Evolutionary conservation across 2,797 vertebrate genomes (phyloP), one percentile per base, ranked within the genome.

Genomic region (Nothura maculosa): DNA sequence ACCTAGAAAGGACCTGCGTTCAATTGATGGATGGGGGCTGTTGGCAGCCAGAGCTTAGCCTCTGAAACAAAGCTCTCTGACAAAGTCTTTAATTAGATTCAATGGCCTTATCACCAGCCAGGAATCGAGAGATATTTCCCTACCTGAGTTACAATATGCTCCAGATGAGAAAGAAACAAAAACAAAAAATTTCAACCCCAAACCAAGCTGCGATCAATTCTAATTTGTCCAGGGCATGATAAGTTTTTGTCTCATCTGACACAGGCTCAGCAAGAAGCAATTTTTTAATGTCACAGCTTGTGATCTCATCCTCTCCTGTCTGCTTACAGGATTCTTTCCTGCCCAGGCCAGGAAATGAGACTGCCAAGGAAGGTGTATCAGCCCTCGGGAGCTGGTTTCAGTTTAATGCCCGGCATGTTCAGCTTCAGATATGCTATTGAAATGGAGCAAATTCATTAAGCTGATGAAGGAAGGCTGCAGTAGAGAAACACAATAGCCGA

Each of bases 381-480:
- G 81, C 95, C 73, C 82, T 54, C 87, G 90, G 90, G 93, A 89
- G 69, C 68, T 0, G 19, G 81, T 96, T 90, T 94, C 91, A 70
- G 78, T 96, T 93, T 94, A 85, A 96, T 93, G 93, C 95, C 90
- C 86, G 47, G 66, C 75, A 25, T 96, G 90, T 90, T 95, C 92
- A 48, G 93, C 92, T 95, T 84, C 87, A 91, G 94, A 90, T 93
- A 55, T 83, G 62, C 94, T 77, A 93, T 94, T 95, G 95, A 94
- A 94, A 92, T 77, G 34, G 50, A 60, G 61, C 92, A 89, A 97
- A 95, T 96, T 95, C 91, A 95, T 96, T 96, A 96, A 96, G 85
- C 95, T 95, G 96, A 97, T 96, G 97, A 97, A 79, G 95, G 94
- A 94, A 96, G 89, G 95, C 92, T 92, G 93, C 92, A 95, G 92